Evolutionary conservation across 1,140 invertebrate species (phyloP).

Genomic region (Rhagoletis zephyria): DNA sequence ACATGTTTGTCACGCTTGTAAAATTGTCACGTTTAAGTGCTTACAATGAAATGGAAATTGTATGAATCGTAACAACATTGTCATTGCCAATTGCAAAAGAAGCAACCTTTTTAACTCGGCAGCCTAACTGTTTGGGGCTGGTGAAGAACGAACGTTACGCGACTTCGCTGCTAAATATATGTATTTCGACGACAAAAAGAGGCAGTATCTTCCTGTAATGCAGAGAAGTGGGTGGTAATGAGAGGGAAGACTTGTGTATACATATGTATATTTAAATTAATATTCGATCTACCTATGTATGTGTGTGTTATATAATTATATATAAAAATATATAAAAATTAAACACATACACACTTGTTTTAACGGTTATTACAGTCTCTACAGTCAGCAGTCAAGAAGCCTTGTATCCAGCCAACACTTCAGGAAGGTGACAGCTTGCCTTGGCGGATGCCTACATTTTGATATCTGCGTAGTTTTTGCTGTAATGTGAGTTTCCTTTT

Average conservation of each 20-base stretch:
- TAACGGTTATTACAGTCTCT: too few species aligned
- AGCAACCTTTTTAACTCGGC: neutral
- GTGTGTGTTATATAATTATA: too few species aligned
- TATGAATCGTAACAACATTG: slow-evolving; percentile 9
- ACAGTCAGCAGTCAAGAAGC: too few species aligned
- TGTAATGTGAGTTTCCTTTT: neutral
- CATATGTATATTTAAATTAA: neutral
- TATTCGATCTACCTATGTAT: too few species aligned
- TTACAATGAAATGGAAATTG: slow-evolving; percentile 53
- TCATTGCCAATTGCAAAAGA: neutral
- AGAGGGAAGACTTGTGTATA: neutral
- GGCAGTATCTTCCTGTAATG: neutral
- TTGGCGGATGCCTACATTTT: neutral
- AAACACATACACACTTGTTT: too few species aligned
- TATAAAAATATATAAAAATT: too few species aligned
- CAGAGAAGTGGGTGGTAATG: neutral
- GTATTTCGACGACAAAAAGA: neutral
- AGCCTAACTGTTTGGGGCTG: neutral
- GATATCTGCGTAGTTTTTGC: neutral
- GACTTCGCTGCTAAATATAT: neutral
- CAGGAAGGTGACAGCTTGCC: neutral
- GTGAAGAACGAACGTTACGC: too few species aligned
- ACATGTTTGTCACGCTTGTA: slow-evolving; percentile 12
- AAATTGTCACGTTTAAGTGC: slow-evolving; percentile 51
- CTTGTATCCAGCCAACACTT: too few species aligned